phyloP scores from a whole-genome alignment of 2,888 invertebrate species.

The Apeira syringaria region DNA sequence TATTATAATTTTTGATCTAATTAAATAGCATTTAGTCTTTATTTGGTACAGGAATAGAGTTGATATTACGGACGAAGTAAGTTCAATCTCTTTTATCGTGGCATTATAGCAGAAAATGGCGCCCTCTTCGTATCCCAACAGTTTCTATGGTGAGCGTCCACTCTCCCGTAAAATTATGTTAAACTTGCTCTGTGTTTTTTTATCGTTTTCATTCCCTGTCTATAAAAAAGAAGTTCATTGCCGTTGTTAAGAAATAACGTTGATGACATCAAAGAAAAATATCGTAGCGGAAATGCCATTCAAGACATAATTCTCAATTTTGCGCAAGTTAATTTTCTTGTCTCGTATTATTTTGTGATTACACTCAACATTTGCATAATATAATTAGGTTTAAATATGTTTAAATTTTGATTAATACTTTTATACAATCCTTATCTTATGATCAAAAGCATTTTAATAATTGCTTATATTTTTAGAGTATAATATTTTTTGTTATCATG shows the following conservation, averaged over 20 bases:
- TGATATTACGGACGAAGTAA: conserved; percentile 72
- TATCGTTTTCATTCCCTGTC: conserved; percentile 52
- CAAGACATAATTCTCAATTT: not conserved
- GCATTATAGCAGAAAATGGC: conserved; percentile 72
- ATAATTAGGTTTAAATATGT: too few relatives aligned
- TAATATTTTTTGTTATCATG: too few relatives aligned
- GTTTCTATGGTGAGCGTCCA: conserved; percentile 58
- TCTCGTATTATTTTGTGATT: too few relatives aligned
- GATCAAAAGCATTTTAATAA: too few relatives aligned
- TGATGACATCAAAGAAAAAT: conserved; percentile 28
- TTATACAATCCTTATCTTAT: too few relatives aligned
- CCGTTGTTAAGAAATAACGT: conserved; percentile 37
- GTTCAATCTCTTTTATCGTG: conserved; percentile 79
- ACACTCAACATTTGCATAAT: too few relatives aligned
- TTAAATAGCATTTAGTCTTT: conserved; percentile 51
- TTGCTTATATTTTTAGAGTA: too few relatives aligned
- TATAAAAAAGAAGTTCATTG: conserved; percentile 45
- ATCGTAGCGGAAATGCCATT: not conserved
- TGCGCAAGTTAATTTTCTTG: too few relatives aligned
- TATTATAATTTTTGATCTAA: too few relatives aligned
- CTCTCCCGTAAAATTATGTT: conserved; percentile 77
- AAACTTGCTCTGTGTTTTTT: conserved; percentile 64
- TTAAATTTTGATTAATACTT: too few relatives aligned
- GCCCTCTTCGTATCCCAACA: conserved; percentile 57
- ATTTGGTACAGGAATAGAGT: conserved; percentile 51